phyloP scores from a whole-genome alignment of 2,113 vertebrate species.

The Xiphorhynchus elegans region DNA sequence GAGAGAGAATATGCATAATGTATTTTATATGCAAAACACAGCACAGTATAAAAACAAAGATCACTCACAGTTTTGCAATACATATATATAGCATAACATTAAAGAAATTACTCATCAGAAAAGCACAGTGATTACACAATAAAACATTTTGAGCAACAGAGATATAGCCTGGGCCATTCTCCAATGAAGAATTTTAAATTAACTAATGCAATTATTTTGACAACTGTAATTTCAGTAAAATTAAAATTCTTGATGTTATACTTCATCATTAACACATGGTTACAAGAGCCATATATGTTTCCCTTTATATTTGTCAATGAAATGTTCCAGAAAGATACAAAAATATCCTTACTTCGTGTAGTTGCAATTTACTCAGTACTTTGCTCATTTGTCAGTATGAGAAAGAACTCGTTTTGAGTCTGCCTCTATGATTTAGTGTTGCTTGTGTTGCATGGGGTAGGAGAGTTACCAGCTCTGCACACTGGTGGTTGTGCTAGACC shows the following conservation, averaged over 20 bases:
- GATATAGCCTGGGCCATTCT: constrained; percentile 60
- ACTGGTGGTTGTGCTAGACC: not conserved
- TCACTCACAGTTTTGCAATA: constrained; percentile 56
- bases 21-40: constrained; percentile 51
- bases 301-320: constrained; percentile 32
- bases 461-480: not conserved
- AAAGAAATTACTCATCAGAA: constrained; percentile 67
- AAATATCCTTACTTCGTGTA: constrained; percentile 21
- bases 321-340: constrained; percentile 11
- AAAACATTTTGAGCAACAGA: constrained; percentile 61
- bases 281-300: constrained; percentile 22
- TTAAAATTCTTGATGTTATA: constrained; percentile 59
- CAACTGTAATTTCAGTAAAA: constrained; percentile 66
- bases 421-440: not conserved
- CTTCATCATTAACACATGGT: constrained; percentile 55
- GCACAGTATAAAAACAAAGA: constrained; percentile 39
- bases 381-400: not conserved
- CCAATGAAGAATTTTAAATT: constrained; percentile 68
- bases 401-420: not conserved
- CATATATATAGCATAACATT: constrained; percentile 65
- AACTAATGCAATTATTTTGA: constrained; percentile 69
- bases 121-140: constrained; percentile 57
- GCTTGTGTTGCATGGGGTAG: not conserved
- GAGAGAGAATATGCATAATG: constrained; percentile 24
- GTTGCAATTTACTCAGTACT: not conserved